Percentiles rank a stretch among this genome's conserved stretches.
Conservation (phyloP, 2,888 invertebrate genomes). For the Athetis lepigone region DNA sequence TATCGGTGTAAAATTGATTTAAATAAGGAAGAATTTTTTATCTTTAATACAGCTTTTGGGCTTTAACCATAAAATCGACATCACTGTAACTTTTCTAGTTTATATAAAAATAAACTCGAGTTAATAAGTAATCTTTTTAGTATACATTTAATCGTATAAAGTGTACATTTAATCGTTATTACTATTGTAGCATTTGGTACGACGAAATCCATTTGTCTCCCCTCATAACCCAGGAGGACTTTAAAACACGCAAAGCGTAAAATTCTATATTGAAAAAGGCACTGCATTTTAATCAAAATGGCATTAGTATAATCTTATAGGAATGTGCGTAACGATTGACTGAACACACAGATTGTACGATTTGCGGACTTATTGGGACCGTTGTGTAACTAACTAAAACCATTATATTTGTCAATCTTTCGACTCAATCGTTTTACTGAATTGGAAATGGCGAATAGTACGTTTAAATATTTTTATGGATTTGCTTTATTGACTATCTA, state of each 20-base stretch:
- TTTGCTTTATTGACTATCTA: too few relatives aligned
- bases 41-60: too few relatives aligned
- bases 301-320: constrained; percentile 88
- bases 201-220: constrained; percentile 69
- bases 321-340: constrained; percentile 81
- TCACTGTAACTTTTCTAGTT: too few relatives aligned
- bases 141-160: constrained; percentile 14
- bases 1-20: not conserved
- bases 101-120: too few relatives aligned
- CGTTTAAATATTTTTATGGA: too few relatives aligned
- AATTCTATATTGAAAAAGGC: constrained; percentile 88
- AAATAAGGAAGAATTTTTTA: too few relatives aligned
- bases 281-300: constrained; percentile 89
- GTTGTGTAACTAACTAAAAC: too few relatives aligned
- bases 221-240: constrained; percentile 72
- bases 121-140: not conserved
- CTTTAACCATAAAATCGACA: too few relatives aligned
- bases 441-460: too few relatives aligned
- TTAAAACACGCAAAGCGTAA: constrained; percentile 78
- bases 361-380: constrained; percentile 15
- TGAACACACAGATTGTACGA: constrained; percentile 67
- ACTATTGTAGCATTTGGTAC: constrained; percentile 16
- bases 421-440: too few relatives aligned
- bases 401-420: too few relatives aligned
- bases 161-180: constrained; percentile 25